A percentile compares a stretch with the other conserved stretches of the same genome.
Conservation (phyloP, 2,113 vertebrate species). For the Lepisosteus oculatus region DNA sequence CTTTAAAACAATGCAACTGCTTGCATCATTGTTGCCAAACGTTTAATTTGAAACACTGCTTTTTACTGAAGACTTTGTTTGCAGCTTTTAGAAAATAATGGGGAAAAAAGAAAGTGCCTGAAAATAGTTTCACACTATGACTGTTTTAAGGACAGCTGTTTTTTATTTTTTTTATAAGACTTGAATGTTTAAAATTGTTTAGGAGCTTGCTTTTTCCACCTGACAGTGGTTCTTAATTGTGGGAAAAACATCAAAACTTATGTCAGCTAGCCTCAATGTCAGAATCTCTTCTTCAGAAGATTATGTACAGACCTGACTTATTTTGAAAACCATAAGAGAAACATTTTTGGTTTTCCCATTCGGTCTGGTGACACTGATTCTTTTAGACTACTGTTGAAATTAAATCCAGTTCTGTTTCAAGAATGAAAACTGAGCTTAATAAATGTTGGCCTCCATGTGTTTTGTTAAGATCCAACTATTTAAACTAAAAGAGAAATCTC, state of each 20-base stretch:
- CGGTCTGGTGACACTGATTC: background rate
- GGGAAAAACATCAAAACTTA: conserved; percentile 39
- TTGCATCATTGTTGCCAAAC: conserved; percentile 75
- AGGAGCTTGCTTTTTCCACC: conserved; percentile 84
- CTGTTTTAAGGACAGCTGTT: conserved; percentile 75
- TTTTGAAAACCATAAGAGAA: background rate
- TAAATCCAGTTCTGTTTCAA: conserved; percentile 8
- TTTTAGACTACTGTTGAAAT: conserved; percentile 16
- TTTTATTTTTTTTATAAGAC: conserved; percentile 76
- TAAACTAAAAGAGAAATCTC: background rate
- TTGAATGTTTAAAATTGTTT: conserved; percentile 89
- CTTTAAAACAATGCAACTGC: conserved; percentile 40
- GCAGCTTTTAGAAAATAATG: conserved; percentile 74
- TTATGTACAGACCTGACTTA: background rate
- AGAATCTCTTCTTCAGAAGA: too few species aligned
- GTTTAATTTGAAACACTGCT: conserved; percentile 62
- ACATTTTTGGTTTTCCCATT: background rate
- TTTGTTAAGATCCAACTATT: conserved; percentile 25
- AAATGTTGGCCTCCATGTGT: too few species aligned
- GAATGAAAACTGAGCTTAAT: conserved; percentile 33
- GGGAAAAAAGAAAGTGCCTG: conserved; percentile 97
- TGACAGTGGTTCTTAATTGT: conserved; percentile 61
- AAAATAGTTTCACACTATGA: conserved; percentile 84
- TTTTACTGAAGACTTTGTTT: conserved; percentile 47
- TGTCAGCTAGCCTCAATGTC: conserved; percentile 37